phyloP scores from a whole-genome alignment of 2,113 vertebrate species.

The Pampusana beccarii region DNA sequence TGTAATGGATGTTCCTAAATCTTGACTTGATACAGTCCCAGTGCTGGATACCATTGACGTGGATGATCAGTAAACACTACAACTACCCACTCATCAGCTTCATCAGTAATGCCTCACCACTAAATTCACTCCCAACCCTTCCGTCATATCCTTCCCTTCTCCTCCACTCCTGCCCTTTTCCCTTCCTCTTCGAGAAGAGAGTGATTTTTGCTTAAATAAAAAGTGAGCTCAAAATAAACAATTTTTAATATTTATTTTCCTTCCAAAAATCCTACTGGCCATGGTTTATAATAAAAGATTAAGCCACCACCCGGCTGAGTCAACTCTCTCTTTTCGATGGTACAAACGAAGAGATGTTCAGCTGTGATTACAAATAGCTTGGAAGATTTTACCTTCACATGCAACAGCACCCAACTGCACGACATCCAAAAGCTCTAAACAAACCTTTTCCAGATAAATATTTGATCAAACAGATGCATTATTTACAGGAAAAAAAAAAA shows the following conservation, averaged over 20 bases:
- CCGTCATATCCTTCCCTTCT: neutral
- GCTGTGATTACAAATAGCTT: neutral
- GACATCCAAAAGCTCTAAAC: neutral
- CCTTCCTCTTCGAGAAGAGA: neutral
- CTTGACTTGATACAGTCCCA: neutral
- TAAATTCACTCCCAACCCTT: neutral
- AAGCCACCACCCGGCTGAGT: neutral
- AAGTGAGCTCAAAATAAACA: neutral
- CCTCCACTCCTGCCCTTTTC: neutral
- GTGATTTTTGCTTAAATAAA: neutral
- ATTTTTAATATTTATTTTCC: neutral
- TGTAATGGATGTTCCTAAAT: neutral
- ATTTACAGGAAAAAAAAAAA: neutral
- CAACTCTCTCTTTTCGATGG: neutral
- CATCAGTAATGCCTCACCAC: neutral
- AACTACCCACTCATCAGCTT: neutral
- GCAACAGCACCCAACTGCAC: neutral
- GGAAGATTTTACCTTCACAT: neutral
- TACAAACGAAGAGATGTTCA: neutral
- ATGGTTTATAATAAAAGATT: neutral
- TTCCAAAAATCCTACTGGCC: neutral
- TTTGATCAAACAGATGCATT: slow-evolving; percentile 37
- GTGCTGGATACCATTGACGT: neutral
- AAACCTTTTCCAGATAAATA: slow-evolving; percentile 19
- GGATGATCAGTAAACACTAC: neutral